Evolutionary conservation across 2,113 vertebrate species (phyloP).

Genomic region (Cettia cetti): DNA sequence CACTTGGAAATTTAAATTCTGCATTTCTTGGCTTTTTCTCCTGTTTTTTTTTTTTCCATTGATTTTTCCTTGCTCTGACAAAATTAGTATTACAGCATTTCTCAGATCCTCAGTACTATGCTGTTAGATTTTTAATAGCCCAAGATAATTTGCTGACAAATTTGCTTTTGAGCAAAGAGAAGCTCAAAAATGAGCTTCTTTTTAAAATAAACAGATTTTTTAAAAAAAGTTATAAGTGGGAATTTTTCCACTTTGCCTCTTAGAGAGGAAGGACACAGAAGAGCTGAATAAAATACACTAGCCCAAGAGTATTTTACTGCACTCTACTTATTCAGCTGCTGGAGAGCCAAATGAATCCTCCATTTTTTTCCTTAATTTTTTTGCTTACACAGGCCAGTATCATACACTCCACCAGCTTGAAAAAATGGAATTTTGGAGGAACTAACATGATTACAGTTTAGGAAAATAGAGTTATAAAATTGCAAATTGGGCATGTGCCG

Average conservation of each 20-base stretch:
- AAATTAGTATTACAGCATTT: neutral
- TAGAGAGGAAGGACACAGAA: neutral
- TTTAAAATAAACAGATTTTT: neutral
- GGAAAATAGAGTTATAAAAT: neutral
- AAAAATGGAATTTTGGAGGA: neutral
- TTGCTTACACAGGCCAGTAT: neutral
- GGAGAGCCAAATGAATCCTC: neutral
- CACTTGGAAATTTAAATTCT: neutral
- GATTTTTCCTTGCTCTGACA: neutral
- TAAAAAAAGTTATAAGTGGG: neutral
- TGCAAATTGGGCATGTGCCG: neutral
- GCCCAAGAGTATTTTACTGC: neutral
- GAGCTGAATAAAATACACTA: neutral
- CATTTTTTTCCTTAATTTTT: neutral
- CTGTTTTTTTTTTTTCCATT: fast-evolving
- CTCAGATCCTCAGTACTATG: neutral
- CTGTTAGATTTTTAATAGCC: neutral
- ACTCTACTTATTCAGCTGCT: neutral
- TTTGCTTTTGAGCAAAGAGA: neutral
- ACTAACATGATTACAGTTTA: neutral
- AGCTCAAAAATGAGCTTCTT: neutral
- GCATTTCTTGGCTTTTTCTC: neutral
- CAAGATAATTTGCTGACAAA: neutral
- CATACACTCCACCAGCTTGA: neutral
- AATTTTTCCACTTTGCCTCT: neutral